Evolutionary conservation across 23 tunicate genomes (phyloP).

Genomic region (Halocynthia roretzi): DNA sequence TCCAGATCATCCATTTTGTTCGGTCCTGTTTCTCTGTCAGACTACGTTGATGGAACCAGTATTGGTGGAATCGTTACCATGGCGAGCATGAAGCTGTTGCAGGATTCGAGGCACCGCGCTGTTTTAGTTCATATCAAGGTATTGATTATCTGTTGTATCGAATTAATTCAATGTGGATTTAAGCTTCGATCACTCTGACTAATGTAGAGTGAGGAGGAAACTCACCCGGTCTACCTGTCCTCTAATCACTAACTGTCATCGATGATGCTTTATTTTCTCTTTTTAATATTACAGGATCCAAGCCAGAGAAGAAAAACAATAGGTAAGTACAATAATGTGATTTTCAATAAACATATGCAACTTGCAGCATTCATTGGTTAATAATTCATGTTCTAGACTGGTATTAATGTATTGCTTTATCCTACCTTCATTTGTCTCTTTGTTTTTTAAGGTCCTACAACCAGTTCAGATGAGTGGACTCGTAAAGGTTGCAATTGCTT

Average conservation of each 20-base stretch:
- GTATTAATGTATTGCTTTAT: not conserved
- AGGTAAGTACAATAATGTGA: no score
- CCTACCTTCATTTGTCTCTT: not conserved
- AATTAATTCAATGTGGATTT: not conserved
- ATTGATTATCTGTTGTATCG: not conserved
- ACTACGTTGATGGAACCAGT: slow-evolving; percentile 1
- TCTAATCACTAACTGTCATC: no score
- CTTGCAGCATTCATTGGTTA: no score
- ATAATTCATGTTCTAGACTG: no score
- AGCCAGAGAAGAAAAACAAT: no score
- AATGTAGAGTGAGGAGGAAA: no score
- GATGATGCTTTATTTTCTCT: not conserved
- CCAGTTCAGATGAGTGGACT: slow-evolving; percentile 4
- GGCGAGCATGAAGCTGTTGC: not conserved
- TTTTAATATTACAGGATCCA: no score
- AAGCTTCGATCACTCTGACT: no score
- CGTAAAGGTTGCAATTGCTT: slow-evolving; percentile 5
- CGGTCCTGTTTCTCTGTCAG: slow-evolving; percentile 15
- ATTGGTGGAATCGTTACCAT: slow-evolving; percentile 20
- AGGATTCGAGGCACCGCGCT: slow-evolving; percentile 3
- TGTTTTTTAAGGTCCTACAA: not conserved
- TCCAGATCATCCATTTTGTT: slow-evolving; percentile 17
- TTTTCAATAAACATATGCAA: no score
- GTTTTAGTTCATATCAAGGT: slow-evolving; percentile 7
- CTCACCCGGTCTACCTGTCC: no score